phyloP scores from a whole-genome alignment of 2,797 vertebrate species.

The Pseudochaenichthys georgianus region DNA sequence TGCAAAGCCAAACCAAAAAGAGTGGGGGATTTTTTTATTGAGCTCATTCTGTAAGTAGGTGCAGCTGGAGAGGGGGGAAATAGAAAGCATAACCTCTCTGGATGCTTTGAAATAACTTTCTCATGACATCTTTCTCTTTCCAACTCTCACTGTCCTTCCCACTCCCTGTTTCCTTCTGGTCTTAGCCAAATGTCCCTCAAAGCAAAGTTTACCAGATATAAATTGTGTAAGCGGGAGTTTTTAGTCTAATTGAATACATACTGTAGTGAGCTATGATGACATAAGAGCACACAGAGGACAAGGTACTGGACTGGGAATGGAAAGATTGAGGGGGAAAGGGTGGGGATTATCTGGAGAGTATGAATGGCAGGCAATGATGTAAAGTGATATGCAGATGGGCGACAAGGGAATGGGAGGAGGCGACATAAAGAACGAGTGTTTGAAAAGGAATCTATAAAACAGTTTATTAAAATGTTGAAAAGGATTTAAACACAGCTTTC shows the following conservation, averaged over 20 bases:
- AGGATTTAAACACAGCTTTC: conserved; percentile 34
- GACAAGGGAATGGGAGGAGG: conserved; percentile 50
- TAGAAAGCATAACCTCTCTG: conserved; percentile 46
- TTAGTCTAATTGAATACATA: conserved; percentile 48
- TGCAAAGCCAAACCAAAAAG: conserved; percentile 55
- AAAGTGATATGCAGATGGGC: conserved; percentile 50
- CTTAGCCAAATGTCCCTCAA: conserved; percentile 67
- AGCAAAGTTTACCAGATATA: conserved; percentile 56
- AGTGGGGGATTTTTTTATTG: conserved; percentile 59
- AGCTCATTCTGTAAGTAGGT: conserved; percentile 67
- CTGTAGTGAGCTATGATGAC: conserved; percentile 49
- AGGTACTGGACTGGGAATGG: conserved; percentile 32
- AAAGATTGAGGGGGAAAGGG: conserved; percentile 38
- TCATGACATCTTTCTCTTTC: conserved; percentile 57
- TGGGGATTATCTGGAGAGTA: conserved; percentile 55
- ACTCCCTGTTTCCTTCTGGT: conserved; percentile 61
- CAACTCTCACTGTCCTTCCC: conserved; percentile 69
- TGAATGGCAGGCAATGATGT: conserved; percentile 43
- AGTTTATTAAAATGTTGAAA: conserved; percentile 68
- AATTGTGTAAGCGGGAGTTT: conserved; percentile 57
- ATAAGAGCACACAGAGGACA: conserved; percentile 59
- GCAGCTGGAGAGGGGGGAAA: conserved; percentile 63
- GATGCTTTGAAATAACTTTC: conserved; percentile 68
- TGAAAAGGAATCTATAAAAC: conserved; percentile 62
- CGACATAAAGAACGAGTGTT: conserved; percentile 21